Percentiles rank a stretch among this genome's conserved stretches.
phyloP scores from a whole-genome alignment of 2,113 vertebrate genomes.

The Dicerorhinus sumatrensis region DNA sequence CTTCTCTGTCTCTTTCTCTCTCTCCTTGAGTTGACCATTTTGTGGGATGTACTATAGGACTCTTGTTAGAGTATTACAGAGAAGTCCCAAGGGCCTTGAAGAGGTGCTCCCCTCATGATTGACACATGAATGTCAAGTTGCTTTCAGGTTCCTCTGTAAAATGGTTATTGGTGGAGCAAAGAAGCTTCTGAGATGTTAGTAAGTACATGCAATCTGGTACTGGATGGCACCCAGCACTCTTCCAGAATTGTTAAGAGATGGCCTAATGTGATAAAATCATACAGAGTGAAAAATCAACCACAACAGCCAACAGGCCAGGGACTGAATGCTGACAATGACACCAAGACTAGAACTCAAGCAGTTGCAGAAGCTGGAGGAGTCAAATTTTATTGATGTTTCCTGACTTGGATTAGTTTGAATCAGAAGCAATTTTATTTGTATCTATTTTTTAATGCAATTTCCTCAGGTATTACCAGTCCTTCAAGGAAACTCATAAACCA shows the following conservation, averaged over 20 bases:
- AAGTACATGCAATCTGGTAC: not conserved
- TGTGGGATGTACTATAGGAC: not conserved
- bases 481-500: conserved; percentile 72
- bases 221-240: not conserved
- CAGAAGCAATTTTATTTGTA: conserved; percentile 43
- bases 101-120: not conserved
- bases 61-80: not conserved
- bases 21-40: not conserved
- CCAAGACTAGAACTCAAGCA: not conserved
- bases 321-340: not conserved
- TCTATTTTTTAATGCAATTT: conserved; percentile 48
- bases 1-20: not conserved
- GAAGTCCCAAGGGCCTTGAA: not conserved
- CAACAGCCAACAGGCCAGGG: not conserved
- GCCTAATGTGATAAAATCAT: not conserved
- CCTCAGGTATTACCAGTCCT: conserved; percentile 53
- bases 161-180: not conserved
- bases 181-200: not conserved
- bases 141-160: not conserved
- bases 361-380: not conserved
- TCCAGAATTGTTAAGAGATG: not conserved
- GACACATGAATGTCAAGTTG: not conserved
- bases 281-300: not conserved
- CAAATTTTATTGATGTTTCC: conserved; percentile 17
- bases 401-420: conserved; percentile 56